These are phyloP conservation scores for Polymixis lichenea DNA, from an alignment of 2,888 invertebrate species.

Conservation along the genomic window DNA sequence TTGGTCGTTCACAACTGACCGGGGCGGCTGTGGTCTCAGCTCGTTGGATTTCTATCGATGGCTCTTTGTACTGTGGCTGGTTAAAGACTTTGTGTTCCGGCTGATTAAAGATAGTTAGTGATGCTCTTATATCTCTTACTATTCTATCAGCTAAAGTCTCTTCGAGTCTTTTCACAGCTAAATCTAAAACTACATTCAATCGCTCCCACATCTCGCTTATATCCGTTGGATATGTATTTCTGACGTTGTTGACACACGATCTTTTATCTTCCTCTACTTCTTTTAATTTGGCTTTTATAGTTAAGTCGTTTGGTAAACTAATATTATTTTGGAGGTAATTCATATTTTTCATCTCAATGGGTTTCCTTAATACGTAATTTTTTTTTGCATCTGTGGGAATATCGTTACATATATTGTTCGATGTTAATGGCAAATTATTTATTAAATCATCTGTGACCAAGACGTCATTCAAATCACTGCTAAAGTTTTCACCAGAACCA, in stretches of 20 bases:
- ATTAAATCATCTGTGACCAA: slow-evolving; percentile 60
- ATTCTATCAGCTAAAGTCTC: slow-evolving; percentile 78
- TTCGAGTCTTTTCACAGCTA: slow-evolving; percentile 78
- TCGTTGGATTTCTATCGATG: slow-evolving; percentile 27
- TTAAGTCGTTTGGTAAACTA: slow-evolving; percentile 71
- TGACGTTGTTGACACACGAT: slow-evolving; percentile 69
- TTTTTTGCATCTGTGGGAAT: slow-evolving; percentile 38
- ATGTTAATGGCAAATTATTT: slow-evolving; percentile 11
- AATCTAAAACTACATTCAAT: slow-evolving; percentile 75
- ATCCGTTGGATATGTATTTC: slow-evolving; percentile 62
- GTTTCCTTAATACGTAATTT: slow-evolving; percentile 69
- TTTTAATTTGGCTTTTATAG: slow-evolving; percentile 72
- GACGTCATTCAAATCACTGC: slow-evolving; percentile 58
- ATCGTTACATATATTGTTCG: slow-evolving; percentile 61
- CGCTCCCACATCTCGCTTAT: slow-evolving; percentile 79
- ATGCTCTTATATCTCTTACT: slow-evolving; percentile 74
- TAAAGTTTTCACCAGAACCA: slow-evolving; percentile 60
- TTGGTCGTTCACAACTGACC: slow-evolving; percentile 35
- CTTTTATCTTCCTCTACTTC: slow-evolving; percentile 67
- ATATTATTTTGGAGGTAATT: slow-evolving; percentile 66
- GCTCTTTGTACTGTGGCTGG: slow-evolving; percentile 40
- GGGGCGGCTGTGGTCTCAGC: slow-evolving; percentile 9
- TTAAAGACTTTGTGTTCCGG: slow-evolving; percentile 45
- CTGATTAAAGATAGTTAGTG: slow-evolving; percentile 54
- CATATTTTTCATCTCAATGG: slow-evolving; percentile 61